Evolutionary conservation across 2,113 vertebrate species (phyloP).

Genomic region (Drymodes brunneopygia): DNA sequence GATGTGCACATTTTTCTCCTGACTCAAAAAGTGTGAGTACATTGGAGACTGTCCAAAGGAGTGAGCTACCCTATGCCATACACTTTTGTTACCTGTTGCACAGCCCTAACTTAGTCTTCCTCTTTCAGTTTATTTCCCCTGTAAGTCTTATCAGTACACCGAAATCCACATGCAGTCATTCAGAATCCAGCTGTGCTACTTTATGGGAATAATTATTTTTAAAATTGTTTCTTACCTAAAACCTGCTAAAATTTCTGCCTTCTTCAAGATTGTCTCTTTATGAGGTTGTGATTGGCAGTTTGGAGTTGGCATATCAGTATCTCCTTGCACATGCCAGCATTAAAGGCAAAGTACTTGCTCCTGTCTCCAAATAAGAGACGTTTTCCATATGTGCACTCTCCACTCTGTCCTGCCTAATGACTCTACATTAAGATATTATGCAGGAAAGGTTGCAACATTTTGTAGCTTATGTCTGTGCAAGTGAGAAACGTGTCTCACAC

Average conservation of each 20-base stretch:
- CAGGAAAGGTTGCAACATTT: neutral
- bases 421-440: conserved; percentile 2
- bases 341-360: neutral
- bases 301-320: neutral
- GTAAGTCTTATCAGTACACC: neutral
- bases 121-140: neutral
- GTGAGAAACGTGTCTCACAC: conserved; percentile 9
- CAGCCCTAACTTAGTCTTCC: neutral
- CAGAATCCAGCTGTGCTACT: neutral
- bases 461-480: neutral
- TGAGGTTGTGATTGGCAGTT: neutral
- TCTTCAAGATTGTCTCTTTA: neutral
- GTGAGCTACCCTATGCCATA: neutral
- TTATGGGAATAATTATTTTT: neutral
- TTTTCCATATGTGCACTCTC: neutral
- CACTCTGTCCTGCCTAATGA: neutral
- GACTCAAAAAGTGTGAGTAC: neutral
- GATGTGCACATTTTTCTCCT: neutral
- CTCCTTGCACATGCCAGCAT: neutral
- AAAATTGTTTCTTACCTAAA: neutral
- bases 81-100: neutral
- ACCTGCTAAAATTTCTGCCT: neutral
- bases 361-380: neutral
- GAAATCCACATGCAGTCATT: neutral
- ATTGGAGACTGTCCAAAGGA: neutral